Percentiles rank a stretch among this genome's conserved stretches.
Evolutionary conservation across 2,797 vertebrate species (phyloP).

Genomic region (Myiothlypis chrysogaster): DNA sequence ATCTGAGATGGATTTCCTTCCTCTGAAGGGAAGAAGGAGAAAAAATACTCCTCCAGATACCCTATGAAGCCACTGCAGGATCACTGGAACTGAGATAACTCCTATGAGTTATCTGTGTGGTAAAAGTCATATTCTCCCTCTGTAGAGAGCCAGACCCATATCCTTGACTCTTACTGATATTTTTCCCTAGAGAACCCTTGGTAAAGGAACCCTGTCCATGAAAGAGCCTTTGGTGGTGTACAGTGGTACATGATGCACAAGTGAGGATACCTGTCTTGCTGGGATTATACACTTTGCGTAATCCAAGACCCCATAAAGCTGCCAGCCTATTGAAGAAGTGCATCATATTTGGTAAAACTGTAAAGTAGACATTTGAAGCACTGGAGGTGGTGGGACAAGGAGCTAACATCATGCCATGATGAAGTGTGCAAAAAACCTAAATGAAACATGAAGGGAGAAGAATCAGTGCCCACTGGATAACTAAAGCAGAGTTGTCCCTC

Average conservation of each 20-base stretch:
- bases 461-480: background rate
- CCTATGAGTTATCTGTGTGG: no score
- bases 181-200: background rate
- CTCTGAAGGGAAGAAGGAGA: background rate
- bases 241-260: background rate
- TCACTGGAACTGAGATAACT: background rate
- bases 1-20: background rate
- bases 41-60: background rate
- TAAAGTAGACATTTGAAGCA: background rate
- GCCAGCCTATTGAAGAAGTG: background rate
- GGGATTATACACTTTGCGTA: background rate
- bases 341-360: background rate
- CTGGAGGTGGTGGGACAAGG: background rate
- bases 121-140: background rate
- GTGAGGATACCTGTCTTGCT: background rate
- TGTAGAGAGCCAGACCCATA: background rate
- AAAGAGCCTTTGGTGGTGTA: background rate
- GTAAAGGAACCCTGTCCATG: background rate
- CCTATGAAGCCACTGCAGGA: background rate
- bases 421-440: background rate
- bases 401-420: fast-evolving
- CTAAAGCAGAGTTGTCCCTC: background rate
- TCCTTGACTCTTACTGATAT: background rate
- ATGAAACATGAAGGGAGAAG: fast-evolving
- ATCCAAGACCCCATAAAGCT: background rate